Percentiles rank a stretch among this genome's conserved stretches.
Evolutionary conservation across 2,113 vertebrate species (phyloP).

Genomic region (Planiliza haematocheilus): DNA sequence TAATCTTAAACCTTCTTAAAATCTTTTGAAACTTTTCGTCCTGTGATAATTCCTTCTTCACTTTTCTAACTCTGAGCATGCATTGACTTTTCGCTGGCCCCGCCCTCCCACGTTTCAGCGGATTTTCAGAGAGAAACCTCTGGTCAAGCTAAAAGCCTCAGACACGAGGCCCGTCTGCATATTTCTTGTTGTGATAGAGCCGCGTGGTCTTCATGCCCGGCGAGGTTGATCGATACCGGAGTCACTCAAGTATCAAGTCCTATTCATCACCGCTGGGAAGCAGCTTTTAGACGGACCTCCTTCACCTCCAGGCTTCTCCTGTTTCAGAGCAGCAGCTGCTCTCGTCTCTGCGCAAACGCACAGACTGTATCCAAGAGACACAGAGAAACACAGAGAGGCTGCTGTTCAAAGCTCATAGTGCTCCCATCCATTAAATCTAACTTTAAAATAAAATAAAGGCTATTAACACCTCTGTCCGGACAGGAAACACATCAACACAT

Average conservation of each 20-base stretch:
- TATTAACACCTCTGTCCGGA: conserved; percentile 44
- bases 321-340: conserved; percentile 74
- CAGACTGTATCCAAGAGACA: conserved; percentile 25
- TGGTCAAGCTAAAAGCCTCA: conserved; percentile 1
- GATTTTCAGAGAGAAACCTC: not conserved
- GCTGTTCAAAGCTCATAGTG: conserved; percentile 44
- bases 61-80: not conserved
- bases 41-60: not conserved
- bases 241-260: conserved; percentile 73
- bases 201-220: conserved; percentile 31
- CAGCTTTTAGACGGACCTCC: conserved; percentile 70
- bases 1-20: no score
- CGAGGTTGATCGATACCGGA: conserved; percentile 66
- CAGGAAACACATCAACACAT: conserved; percentile 14
- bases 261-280: conserved; percentile 69
- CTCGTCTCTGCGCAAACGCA: conserved; percentile 3
- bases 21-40: not conserved
- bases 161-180: not conserved
- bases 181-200: conserved; percentile 30
- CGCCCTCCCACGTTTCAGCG: not conserved
- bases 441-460: not conserved
- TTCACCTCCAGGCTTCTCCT: conserved; percentile 69
- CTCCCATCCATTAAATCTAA: conserved; percentile 35
- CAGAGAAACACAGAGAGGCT: conserved; percentile 12
- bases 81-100: not conserved